Base-by-base conservation (phyloP, 2,113 vertebrate species). In the Zootoca vivipara region DNA sequence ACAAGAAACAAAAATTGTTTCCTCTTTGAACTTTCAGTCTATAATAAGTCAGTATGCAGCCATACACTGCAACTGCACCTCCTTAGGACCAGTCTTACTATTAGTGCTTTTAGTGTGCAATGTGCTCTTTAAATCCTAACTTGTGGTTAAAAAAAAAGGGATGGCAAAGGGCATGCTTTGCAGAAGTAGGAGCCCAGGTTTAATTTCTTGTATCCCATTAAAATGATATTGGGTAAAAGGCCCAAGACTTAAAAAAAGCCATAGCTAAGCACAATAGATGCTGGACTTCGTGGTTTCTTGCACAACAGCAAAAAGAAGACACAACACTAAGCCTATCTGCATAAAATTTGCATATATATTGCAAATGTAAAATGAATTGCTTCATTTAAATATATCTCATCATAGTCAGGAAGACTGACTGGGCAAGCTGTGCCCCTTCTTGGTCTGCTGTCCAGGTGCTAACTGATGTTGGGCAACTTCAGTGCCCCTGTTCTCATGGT, bases 1-100 rank as follows among this genome's bases (percentile, higher is more conserved):
- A 5, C 28, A 42, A 62, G n/a, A 75, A 86, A 35, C 18, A 64
- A 40, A n/a, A 91, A 18, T 75, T 70, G 30, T 89, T 88, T 90
- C 87, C 62, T 72, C 81, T 89, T 30, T 65, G 22, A 69, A 80
- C 15, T 0, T 1, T 0, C 74, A n/a, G 2, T 56, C 33, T 40
- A 52, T 70, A 16, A 52, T 70, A 16, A 35, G 16, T 26, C 30
- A 58, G n/a, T 74, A 15, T 67, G 15, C 22, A 80, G 22, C 56
- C 56, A 82, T 75, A 87, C 64, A 18, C 56, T 28, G 64, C n/a
- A 79, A 58, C 16, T 46, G 20, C 9, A 62, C 75, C 33, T 78
- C 64, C 38, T 78, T 77, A 79, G 62, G 26, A 85, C 15, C 52
- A 58, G 5, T 85, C 78, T 75, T 18, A 42, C 24, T 64, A 72